Percentiles rank a stretch among this genome's conserved stretches.
These are phyloP conservation scores for Crossocerus cetratus DNA, from an alignment of 2,888 invertebrate genomes.

Conservation along the genomic window DNA sequence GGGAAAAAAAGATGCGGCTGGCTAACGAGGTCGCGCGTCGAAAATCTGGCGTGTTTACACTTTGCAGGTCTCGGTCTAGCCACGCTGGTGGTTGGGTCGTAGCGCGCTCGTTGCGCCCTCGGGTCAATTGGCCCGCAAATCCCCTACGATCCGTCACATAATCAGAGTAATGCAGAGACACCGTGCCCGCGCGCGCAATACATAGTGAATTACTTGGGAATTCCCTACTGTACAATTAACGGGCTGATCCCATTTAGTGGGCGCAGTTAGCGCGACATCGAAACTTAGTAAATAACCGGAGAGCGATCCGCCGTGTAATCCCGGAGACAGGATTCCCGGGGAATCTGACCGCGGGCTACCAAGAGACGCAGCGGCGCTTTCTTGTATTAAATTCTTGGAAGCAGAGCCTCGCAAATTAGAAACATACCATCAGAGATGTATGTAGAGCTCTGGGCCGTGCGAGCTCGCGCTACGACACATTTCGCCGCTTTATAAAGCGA, in stretches of 20 bases:
- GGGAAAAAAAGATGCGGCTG: not conserved
- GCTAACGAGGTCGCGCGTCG: not conserved
- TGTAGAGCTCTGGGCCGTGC: not conserved
- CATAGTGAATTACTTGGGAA: no score
- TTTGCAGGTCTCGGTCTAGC: no score
- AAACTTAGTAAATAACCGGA: no score
- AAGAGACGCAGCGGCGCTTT: slow-evolving; percentile 61
- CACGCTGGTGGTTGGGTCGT: no score
- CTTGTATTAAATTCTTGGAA: slow-evolving; percentile 70
- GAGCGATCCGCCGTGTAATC: slow-evolving; percentile 8
- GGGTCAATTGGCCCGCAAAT: no score
- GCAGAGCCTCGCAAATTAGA: slow-evolving; percentile 65
- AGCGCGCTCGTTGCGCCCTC: no score
- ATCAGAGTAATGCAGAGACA: no score
- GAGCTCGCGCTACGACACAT: slow-evolving; percentile 33
- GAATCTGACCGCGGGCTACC: slow-evolving; percentile 5
- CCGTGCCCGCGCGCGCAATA: no score
- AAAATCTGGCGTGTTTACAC: not conserved
- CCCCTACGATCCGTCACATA: no score
- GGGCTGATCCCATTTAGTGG: no score
- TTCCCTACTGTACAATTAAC: no score
- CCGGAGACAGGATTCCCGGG: slow-evolving; percentile 35
- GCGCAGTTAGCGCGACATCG: not conserved
- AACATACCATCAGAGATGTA: slow-evolving; percentile 50
- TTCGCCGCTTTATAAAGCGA: slow-evolving; percentile 46